Evolutionary conservation across 2,888 invertebrate genomes (phyloP), one percentile per base, ranked within the genome.

Genomic region (Tineola bisselliella): DNA sequence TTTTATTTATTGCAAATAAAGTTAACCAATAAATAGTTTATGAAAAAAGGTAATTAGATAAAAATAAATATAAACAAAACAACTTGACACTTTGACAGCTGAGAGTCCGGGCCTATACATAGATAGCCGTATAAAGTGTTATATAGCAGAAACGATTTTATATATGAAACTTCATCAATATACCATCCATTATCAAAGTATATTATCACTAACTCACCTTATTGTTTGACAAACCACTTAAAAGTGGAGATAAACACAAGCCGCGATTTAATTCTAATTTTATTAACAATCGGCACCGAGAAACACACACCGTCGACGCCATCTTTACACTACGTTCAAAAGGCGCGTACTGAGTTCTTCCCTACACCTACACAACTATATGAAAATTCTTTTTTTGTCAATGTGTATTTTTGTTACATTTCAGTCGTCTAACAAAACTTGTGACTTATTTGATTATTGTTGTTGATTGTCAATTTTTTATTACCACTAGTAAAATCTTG

Each of bases 301-400:
- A 88, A 78, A 88, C 87, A 81, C 89, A 88, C 77, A 89, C 88
- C 76, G 87, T 86, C 77, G 89, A 87, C 89, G 89, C 89, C 89
- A 89, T 89, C 81, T 89, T 88, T 83, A 79, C 80, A 84, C 83
- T 83, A 84, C 82, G 71, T 69, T 44, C 44, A 44, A 54, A 54
- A 19, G 54, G 54, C 54, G 54, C 54, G 25, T 18, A 54, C 54
- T 54, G 48, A 48, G 48, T 3, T 48, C 48, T 48, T 48, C 48
- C 48, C 15, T n/a, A n/a, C n/a, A 5, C 15, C 5, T 2, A 48
- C 6, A 25, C 6, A 8, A 13, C 15, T n/a, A 10, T 15, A 48
- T 17, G 17, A 48, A 48, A 43, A 5, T 15, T 15, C 48, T 17
- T 48, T 48, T 48, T 48, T 48, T n/a, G n/a, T 10, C 12, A 43